phyloP scores from a whole-genome alignment of 2,888 invertebrate genomes.

The Ernsta delagoae region DNA sequence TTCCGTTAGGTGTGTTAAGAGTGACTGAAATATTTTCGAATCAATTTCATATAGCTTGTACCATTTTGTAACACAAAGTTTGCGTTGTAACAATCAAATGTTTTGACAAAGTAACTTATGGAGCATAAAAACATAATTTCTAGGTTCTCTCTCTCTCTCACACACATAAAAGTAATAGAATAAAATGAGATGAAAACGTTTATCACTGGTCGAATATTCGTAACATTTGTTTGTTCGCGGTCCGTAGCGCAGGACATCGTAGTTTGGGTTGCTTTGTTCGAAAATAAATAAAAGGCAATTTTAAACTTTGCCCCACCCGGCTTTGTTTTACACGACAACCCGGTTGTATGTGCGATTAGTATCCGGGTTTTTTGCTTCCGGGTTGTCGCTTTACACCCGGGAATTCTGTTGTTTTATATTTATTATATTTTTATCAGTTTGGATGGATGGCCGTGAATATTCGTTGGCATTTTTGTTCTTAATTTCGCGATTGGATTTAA shows the following conservation, averaged over 20 bases:
- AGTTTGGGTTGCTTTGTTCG: background rate
- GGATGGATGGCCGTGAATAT: background rate
- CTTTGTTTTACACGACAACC: slow-evolving; percentile 23
- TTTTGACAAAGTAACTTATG: no score
- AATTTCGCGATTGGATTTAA: background rate
- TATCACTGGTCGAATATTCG: no score
- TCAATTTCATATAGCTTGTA: no score
- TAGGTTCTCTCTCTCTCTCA: no score
- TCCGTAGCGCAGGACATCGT: background rate
- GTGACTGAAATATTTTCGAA: no score
- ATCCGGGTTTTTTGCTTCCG: slow-evolving; percentile 15
- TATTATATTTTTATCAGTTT: background rate
- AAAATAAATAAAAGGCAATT: slow-evolving; percentile 13
- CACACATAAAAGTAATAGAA: no score
- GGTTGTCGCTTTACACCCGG: slow-evolving; percentile 25
- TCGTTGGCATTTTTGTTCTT: background rate
- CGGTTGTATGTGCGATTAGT: slow-evolving; percentile 22
- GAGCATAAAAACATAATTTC: no score
- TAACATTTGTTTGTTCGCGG: slow-evolving; percentile 8
- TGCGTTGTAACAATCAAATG: no score
- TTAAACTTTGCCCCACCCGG: slow-evolving; percentile 7
- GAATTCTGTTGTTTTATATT: background rate
- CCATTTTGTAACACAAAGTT: no score
- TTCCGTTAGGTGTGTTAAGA: no score
- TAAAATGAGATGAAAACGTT: no score